Evolutionary conservation across 2,113 vertebrate genomes (phyloP).

Genomic region (Coregonus clupeaformis): DNA sequence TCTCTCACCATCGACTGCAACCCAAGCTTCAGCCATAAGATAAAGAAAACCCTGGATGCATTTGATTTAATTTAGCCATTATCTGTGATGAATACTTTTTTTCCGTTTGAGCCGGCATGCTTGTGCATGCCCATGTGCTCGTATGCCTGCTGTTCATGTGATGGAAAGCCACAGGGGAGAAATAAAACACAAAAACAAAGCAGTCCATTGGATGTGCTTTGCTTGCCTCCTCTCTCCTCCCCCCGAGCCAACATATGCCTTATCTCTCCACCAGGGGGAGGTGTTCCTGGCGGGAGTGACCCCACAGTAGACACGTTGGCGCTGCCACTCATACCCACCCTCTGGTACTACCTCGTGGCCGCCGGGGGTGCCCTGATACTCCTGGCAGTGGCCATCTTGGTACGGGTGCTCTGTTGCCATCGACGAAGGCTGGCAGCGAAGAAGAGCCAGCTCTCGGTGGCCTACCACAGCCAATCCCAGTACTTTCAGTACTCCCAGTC

Average conservation of each 20-base stretch:
- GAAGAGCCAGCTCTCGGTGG: slow-evolving; percentile 97
- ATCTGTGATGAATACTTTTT: slow-evolving; percentile 46
- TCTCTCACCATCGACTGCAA: slow-evolving; percentile 42
- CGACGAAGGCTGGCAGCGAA: slow-evolving; percentile 97
- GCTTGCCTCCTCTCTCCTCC: slow-evolving; percentile 28
- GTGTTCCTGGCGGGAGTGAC: slow-evolving; percentile 87
- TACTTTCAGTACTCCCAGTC: slow-evolving; percentile 92
- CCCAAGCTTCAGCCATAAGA: slow-evolving; percentile 41
- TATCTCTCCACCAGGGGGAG: slow-evolving; percentile 98
- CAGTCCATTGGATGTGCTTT: slow-evolving; percentile 38
- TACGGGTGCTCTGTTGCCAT: slow-evolving; percentile 95
- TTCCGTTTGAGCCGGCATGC: slow-evolving; percentile 64
- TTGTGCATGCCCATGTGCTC: slow-evolving; percentile 64
- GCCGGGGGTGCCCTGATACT: slow-evolving; percentile 93
- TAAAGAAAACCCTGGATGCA: slow-evolving; percentile 44
- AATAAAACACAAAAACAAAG: slow-evolving; percentile 29
- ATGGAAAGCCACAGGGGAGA: slow-evolving; percentile 35
- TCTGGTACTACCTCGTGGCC: slow-evolving; percentile 99
- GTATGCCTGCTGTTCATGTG: slow-evolving; percentile 61
- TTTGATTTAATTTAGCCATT: slow-evolving; percentile 42
- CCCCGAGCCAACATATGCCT: slow-evolving; percentile 90
- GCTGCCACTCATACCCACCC: slow-evolving; percentile 96
- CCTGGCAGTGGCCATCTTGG: slow-evolving; percentile 91
- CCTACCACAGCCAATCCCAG: slow-evolving; percentile 98
- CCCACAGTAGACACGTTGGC: slow-evolving; percentile 91